Conservation (phyloP, 2,888 invertebrate genomes). For the Callinectes sapidus region DNA sequence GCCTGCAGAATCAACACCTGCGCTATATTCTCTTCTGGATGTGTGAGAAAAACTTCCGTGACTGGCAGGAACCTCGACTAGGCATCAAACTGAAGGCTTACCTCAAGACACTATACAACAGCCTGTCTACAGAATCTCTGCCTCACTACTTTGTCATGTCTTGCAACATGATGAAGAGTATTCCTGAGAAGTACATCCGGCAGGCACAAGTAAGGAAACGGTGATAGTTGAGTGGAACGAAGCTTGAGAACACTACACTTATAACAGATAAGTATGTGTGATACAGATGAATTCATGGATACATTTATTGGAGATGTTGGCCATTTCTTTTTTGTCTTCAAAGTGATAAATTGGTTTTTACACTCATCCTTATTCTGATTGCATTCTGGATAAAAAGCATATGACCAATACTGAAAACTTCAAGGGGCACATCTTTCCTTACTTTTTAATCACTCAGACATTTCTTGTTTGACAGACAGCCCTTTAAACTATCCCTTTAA, state of each 20-base stretch:
- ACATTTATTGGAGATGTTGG: too few species aligned
- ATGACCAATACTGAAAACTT: too few species aligned
- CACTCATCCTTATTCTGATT: too few species aligned
- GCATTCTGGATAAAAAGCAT: too few species aligned
- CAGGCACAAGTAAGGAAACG: slow-evolving; percentile 51
- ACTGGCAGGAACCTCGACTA: slow-evolving; percentile 85
- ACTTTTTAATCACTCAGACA: neutral
- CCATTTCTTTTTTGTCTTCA: too few species aligned
- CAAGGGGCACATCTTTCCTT: too few species aligned
- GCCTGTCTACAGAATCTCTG: slow-evolving; percentile 81
- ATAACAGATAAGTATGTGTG: too few species aligned
- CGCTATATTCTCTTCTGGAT: slow-evolving; percentile 86
- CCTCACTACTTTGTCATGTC: slow-evolving; percentile 85
- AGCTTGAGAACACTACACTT: neutral
- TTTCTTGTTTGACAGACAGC: neutral
- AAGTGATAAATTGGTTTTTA: too few species aligned
- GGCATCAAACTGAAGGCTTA: slow-evolving; percentile 83
- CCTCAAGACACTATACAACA: slow-evolving; percentile 81
- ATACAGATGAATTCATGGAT: too few species aligned
- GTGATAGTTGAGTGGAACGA: neutral
- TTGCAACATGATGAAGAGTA: slow-evolving; percentile 85
- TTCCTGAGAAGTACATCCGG: slow-evolving; percentile 74
- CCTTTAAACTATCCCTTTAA: too few species aligned
- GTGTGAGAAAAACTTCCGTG: slow-evolving; percentile 83
- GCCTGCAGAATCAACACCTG: slow-evolving; percentile 84